Evolutionary conservation across 2,888 invertebrate species (phyloP).

Genomic region (Hypomecis punctinalis): DNA sequence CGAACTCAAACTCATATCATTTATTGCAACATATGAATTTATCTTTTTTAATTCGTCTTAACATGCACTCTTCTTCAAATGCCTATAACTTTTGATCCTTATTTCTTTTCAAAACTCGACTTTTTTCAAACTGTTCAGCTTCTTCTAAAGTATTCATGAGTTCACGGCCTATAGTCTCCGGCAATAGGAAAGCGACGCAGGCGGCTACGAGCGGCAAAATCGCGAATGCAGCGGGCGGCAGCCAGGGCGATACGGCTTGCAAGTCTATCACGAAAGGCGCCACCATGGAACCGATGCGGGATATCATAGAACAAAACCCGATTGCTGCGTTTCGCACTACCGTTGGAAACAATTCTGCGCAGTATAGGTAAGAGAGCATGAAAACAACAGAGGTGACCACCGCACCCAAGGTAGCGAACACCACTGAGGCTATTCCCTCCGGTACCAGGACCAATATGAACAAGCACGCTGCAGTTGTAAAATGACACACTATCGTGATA

Average conservation of each 20-base stretch:
- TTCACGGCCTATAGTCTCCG: conserved; percentile 91
- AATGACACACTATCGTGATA: conserved; percentile 87
- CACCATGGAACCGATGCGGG: conserved; percentile 93
- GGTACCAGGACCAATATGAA: conserved; percentile 85
- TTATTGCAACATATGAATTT: too few species aligned
- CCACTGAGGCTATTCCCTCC: conserved; percentile 73
- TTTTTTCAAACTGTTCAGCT: conserved; percentile 86
- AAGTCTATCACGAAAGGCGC: conserved; percentile 92
- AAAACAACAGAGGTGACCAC: conserved; percentile 94
- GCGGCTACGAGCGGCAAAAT: conserved; percentile 84
- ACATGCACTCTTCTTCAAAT: too few species aligned
- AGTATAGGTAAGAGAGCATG: conserved; percentile 93
- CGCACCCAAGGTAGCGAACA: conserved; percentile 89
- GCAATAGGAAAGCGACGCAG: conserved; percentile 86
- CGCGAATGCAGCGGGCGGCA: conserved; percentile 90
- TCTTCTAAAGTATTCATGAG: conserved; percentile 93
- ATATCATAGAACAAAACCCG: conserved; percentile 95
- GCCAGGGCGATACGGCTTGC: conserved; percentile 77
- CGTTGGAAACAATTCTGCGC: conserved; percentile 95
- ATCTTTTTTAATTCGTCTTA: too few species aligned
- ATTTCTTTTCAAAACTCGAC: conserved; percentile 4
- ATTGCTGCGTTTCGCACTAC: conserved; percentile 94
- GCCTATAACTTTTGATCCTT: too few species aligned
- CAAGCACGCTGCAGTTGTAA: conserved; percentile 86
- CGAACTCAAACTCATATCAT: too few species aligned